Evolutionary conservation across 2,888 invertebrate genomes (phyloP).

Genomic region (Luperina testacea): DNA sequence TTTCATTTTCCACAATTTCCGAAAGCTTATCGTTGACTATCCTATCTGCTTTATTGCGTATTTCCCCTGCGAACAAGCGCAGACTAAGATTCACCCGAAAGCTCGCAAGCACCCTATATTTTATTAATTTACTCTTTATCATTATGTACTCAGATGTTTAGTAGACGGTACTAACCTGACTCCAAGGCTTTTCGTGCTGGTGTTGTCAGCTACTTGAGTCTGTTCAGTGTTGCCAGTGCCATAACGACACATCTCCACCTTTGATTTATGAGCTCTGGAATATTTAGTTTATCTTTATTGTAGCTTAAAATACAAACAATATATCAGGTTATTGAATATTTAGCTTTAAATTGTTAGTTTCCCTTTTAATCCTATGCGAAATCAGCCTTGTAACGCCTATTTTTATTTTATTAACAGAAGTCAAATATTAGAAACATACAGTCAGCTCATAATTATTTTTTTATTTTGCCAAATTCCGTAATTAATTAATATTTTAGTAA

Average conservation of each 20-base stretch:
- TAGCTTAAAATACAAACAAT: neutral
- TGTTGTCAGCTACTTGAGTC: constrained; percentile 82
- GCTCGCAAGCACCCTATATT: neutral
- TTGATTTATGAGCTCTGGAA: constrained; percentile 83
- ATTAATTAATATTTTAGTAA: neutral
- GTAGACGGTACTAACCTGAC: constrained; percentile 77
- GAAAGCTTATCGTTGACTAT: no score
- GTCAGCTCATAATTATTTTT: neutral
- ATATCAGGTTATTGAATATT: neutral
- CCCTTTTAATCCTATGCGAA: neutral
- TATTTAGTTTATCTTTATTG: neutral
- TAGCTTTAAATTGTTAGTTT: neutral
- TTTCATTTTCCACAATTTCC: no score
- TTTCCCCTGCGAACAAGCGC: no score
- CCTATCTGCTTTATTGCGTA: no score
- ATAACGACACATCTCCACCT: constrained; percentile 84
- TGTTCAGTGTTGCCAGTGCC: constrained; percentile 85
- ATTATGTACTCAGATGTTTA: neutral
- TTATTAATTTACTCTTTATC: neutral
- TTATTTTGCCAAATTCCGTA: neutral
- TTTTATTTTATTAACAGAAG: neutral
- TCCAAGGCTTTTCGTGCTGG: constrained; percentile 81
- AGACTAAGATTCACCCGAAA: no score
- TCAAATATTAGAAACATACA: neutral
- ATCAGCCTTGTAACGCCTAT: neutral